A percentile compares a stretch with the other conserved stretches of the same genome.
These are phyloP conservation scores for Sebastes hubbsi DNA, from an alignment of 2,797 vertebrate genomes.

Conservation along the genomic window DNA sequence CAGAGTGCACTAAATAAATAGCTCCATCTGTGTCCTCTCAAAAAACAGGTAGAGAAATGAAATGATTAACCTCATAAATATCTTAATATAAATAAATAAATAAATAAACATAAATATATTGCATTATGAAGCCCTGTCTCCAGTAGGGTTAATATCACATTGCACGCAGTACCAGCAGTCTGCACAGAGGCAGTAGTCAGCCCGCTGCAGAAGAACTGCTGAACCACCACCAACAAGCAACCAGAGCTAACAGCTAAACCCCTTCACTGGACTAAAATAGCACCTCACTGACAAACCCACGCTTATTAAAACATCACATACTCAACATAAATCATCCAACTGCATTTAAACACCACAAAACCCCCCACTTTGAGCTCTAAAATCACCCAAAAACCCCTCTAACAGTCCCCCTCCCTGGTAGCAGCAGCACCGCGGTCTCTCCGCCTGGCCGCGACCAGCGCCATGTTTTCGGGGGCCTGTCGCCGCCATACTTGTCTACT, in stretches of 20 bases:
- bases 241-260: conserved; percentile 45
- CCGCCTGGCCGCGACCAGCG: conserved; percentile 82
- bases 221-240: not conserved
- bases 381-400: conserved; percentile 57
- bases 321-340: rapidly evolving
- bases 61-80: no score
- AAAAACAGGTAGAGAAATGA: no score
- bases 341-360: not conserved
- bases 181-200: not conserved
- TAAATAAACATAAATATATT: no score
- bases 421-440: conserved; percentile 86
- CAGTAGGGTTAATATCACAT: not conserved
- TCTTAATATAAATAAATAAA: no score
- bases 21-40: no score
- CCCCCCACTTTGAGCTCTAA: conserved; percentile 82
- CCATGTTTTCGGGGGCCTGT: conserved; percentile 95
- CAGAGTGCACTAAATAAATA: no score
- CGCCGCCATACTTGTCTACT: conserved; percentile 91
- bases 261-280: not conserved
- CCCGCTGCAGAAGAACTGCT: not conserved
- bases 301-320: not conserved
- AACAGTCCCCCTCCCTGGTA: not conserved
- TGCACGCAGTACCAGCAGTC: not conserved
- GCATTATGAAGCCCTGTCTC: no score
- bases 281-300: not conserved